These are phyloP conservation scores for Agonopterix heracliana DNA, from an alignment of 2,888 invertebrate genomes.

Conservation along the genomic window DNA sequence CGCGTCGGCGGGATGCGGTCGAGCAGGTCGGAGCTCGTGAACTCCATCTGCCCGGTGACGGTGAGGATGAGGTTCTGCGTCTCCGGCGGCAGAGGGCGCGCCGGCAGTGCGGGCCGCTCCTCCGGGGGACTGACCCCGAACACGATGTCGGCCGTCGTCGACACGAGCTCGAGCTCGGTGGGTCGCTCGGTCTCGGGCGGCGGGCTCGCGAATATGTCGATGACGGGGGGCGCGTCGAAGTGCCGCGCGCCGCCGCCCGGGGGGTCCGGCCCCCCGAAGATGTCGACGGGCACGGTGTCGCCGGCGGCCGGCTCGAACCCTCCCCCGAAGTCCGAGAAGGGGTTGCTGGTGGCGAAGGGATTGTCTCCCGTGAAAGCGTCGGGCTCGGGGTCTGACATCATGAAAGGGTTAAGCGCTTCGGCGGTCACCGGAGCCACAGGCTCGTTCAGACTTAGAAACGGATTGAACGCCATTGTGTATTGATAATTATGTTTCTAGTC, in stretches of 20 bases:
- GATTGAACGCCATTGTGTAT: conserved; percentile 82
- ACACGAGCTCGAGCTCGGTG: conserved; percentile 53
- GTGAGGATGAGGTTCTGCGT: conserved; percentile 90
- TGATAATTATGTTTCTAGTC: neutral
- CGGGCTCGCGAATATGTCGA: conserved; percentile 6
- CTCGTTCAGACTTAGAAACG: conserved; percentile 86
- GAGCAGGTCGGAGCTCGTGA: conserved; percentile 88
- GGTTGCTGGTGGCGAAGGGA: conserved; percentile 83
- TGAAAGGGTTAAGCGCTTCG: conserved; percentile 81
- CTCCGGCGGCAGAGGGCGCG: conserved; percentile 82
- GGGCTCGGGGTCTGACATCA: conserved; percentile 77
- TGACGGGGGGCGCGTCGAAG: conserved; percentile 20
- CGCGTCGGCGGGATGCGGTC: conserved; percentile 90
- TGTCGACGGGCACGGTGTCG: conserved; percentile 57
- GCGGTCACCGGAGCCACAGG: conserved; percentile 66
- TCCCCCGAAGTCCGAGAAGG: conserved; percentile 78
- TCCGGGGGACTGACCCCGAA: conserved; percentile 27
- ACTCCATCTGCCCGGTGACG: conserved; percentile 92
- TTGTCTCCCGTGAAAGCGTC: conserved; percentile 69
- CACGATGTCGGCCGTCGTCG: conserved; percentile 38
- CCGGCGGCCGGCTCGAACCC: conserved; percentile 52
- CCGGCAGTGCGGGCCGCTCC: conserved; percentile 40
- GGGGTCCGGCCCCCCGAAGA: conserved; percentile 56
- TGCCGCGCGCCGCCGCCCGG: conserved; percentile 48
- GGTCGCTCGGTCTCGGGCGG: conserved; percentile 36